Conservation (phyloP, 1,140 invertebrate species). For the Diorhabda carinulata region DNA sequence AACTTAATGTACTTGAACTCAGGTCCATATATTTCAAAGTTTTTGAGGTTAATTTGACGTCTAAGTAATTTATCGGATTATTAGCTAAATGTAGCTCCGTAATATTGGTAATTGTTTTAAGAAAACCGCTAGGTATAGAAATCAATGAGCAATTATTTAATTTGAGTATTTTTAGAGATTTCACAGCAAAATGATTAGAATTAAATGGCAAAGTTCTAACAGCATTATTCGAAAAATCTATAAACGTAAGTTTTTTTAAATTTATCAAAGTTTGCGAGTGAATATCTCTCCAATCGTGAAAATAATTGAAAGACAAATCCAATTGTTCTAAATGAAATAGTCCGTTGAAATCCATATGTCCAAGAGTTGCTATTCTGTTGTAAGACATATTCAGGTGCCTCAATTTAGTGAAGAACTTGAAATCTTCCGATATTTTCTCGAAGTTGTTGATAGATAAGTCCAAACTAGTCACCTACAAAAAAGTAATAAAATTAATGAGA, state of each 20-base stretch:
- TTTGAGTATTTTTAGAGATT: constrained; percentile 27
- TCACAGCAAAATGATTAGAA: constrained; percentile 28
- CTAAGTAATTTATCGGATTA: constrained; percentile 52
- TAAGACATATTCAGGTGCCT: constrained; percentile 54
- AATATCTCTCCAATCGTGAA: constrained; percentile 53
- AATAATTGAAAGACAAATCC: constrained; percentile 54
- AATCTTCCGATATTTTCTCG: constrained; percentile 49
- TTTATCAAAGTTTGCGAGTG: constrained; percentile 26
- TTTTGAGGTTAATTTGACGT: constrained; percentile 49
- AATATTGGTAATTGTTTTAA: constrained; percentile 53
- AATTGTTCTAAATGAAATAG: constrained; percentile 52
- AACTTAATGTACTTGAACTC: constrained; percentile 53
- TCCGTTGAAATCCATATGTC: constrained; percentile 48
- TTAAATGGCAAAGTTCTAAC: constrained; percentile 27
- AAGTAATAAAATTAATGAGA: constrained; percentile 13
- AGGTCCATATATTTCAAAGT: constrained; percentile 54
- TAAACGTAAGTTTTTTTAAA: constrained; percentile 46
- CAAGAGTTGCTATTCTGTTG: constrained; percentile 51
- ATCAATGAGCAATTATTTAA: constrained; percentile 51
- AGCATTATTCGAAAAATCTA: constrained; percentile 56
- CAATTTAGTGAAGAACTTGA: constrained; percentile 48
- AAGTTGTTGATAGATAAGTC: constrained; percentile 47
- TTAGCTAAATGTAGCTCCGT: constrained; percentile 52
- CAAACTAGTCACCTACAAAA: constrained; percentile 46
- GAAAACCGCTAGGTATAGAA: constrained; percentile 50